phyloP scores from a whole-genome alignment of 1,140 invertebrate genomes.

The Drosophila rhopaloa region DNA sequence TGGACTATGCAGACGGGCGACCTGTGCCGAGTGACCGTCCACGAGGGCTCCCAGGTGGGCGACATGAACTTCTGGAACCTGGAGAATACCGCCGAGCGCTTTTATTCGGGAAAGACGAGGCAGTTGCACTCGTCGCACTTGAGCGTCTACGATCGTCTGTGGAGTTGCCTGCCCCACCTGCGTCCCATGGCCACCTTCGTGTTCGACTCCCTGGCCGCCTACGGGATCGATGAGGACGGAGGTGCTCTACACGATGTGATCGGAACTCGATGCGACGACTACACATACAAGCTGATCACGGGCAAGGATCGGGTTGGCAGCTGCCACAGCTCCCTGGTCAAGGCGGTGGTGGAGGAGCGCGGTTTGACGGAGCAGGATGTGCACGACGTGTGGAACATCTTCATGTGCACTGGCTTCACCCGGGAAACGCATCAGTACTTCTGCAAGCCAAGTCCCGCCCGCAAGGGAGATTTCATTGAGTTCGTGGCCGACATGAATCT shows the following conservation, averaged over 20 bases:
- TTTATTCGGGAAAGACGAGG: slow-evolving; percentile 85
- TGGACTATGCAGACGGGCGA: slow-evolving; percentile 84
- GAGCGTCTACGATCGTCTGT: slow-evolving; percentile 84
- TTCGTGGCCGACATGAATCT: slow-evolving; percentile 86
- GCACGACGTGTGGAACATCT: slow-evolving; percentile 86
- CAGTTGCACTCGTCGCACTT: slow-evolving; percentile 85
- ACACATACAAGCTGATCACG: slow-evolving; percentile 85
- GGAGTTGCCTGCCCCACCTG: slow-evolving; percentile 85
- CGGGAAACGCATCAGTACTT: slow-evolving; percentile 85
- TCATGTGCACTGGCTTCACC: slow-evolving; percentile 85
- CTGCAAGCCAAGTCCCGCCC: slow-evolving; percentile 85
- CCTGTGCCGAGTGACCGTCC: slow-evolving; percentile 82
- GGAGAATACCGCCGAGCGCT: slow-evolving; percentile 84
- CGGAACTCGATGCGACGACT: slow-evolving; percentile 85
- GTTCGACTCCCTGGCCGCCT: slow-evolving; percentile 83
- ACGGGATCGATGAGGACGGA: slow-evolving; percentile 85
- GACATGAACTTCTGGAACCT: slow-evolving; percentile 86
- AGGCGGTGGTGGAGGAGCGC: slow-evolving; percentile 84
- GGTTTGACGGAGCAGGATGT: slow-evolving; percentile 85
- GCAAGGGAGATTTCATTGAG: slow-evolving; percentile 85
- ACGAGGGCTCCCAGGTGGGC: slow-evolving; percentile 85
- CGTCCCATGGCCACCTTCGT: slow-evolving; percentile 86
- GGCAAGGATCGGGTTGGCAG: slow-evolving; percentile 83
- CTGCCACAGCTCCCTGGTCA: slow-evolving; percentile 85
- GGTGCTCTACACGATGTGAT: slow-evolving; percentile 85